Evolutionary conservation across 92 coral and sea anemone species (phyloP).

Genomic region (Parazoanthus atlanticus): DNA sequence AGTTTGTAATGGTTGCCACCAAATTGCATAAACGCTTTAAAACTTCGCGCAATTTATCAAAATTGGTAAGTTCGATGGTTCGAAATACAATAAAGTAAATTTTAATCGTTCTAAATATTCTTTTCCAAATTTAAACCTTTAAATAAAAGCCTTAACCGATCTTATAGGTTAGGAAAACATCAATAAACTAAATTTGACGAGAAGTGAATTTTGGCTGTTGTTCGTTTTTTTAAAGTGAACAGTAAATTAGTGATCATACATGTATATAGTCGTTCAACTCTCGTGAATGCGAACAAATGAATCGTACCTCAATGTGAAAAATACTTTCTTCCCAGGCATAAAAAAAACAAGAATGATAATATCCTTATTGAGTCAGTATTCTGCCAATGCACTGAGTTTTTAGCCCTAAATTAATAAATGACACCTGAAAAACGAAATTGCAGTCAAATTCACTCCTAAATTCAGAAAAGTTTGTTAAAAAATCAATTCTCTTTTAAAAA

Average conservation of each 20-base stretch:
- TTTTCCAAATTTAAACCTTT: not conserved
- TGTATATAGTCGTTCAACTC: not conserved
- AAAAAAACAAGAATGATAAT: not conserved
- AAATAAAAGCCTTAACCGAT: not conserved
- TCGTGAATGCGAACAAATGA: not conserved
- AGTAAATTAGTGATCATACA: not conserved
- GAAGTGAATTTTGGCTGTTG: not conserved
- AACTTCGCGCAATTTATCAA: not conserved
- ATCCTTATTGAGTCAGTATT: not conserved
- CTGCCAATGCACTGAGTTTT: not conserved
- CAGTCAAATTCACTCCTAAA: not conserved
- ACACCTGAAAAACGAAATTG: not conserved
- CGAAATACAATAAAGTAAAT: not conserved
- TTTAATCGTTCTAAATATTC: not conserved
- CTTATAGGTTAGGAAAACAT: not conserved
- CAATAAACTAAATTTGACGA: not conserved
- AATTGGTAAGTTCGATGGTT: not conserved
- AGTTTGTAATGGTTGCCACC: no score
- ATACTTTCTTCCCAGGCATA: no score
- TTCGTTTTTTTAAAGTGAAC: not conserved
- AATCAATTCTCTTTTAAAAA: no score
- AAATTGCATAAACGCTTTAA: not conserved
- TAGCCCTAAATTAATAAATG: no score
- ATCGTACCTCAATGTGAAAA: no score
- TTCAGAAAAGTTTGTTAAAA: not conserved